Percentiles rank a stretch among this genome's conserved stretches.
Evolutionary conservation across 2,797 vertebrate species (phyloP).

Genomic region (Protosalanx chinensis): DNA sequence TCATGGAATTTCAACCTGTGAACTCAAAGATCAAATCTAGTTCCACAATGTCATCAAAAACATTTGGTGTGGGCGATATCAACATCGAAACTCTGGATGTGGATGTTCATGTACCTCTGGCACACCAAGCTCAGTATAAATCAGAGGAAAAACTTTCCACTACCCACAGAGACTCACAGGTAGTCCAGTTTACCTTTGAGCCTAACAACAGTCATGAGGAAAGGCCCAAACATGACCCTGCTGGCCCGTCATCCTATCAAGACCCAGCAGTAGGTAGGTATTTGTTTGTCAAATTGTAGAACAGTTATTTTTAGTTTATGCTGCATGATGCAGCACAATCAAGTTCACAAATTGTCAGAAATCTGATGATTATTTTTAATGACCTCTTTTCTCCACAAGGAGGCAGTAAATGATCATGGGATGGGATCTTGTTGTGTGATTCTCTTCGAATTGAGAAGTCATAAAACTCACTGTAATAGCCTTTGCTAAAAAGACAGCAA

Average conservation of each 20-base stretch:
- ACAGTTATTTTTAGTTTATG: neutral
- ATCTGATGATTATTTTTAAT: neutral
- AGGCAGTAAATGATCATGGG: slow-evolving; percentile 50
- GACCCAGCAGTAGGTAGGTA: slow-evolving; percentile 46
- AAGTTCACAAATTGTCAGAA: neutral
- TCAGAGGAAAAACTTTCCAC: slow-evolving; percentile 26
- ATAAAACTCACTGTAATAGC: slow-evolving; percentile 40
- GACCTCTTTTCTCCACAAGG: slow-evolving; percentile 52
- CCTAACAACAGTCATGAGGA: slow-evolving; percentile 33
- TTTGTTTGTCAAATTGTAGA: neutral
- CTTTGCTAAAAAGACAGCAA: slow-evolving; percentile 34
- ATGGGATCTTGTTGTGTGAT: neutral
- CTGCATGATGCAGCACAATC: neutral
- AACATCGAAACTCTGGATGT: neutral
- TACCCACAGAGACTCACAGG: neutral
- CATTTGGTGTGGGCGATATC: slow-evolving; percentile 18
- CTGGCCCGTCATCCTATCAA: slow-evolving; percentile 18
- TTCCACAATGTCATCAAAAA: slow-evolving; percentile 21
- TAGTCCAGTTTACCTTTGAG: slow-evolving; percentile 10
- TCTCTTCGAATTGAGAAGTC: slow-evolving; percentile 25
- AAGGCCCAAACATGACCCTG: slow-evolving; percentile 24
- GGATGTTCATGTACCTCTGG: neutral
- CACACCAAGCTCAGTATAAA: slow-evolving; percentile 11
- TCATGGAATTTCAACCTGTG: slow-evolving; percentile 4
- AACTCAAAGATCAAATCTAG: slow-evolving; percentile 3